phyloP scores from a whole-genome alignment of 2,797 vertebrate species.

The Lagocephalus sceleratus region DNA sequence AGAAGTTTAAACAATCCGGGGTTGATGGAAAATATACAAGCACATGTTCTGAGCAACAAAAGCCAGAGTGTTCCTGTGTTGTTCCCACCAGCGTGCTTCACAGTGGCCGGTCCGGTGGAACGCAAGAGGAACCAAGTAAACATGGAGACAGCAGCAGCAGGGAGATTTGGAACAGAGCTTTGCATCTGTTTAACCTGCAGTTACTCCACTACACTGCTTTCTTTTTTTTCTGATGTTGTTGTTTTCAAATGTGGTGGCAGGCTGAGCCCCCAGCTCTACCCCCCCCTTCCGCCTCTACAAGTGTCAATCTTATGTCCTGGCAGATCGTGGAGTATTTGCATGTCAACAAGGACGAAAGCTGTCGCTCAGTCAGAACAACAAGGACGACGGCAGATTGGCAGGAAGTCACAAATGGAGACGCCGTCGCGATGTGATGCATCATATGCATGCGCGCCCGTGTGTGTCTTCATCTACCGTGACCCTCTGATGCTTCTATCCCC shows the following conservation, averaged over 20 bases:
- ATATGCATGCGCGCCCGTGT: no score
- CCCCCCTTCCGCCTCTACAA: constrained; percentile 1
- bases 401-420: constrained; percentile 46
- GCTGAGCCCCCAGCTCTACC: constrained; percentile 7
- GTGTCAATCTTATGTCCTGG: constrained; percentile 43
- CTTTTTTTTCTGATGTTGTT: no score
- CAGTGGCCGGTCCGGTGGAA: constrained; percentile 7
- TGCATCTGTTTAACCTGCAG: constrained; percentile 51
- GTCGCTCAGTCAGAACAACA: constrained; percentile 32
- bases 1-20: constrained; percentile 19
- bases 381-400: constrained; percentile 18
- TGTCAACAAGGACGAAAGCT: constrained; percentile 48
- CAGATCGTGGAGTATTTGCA: constrained; percentile 24
- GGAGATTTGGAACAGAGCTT: constrained; percentile 51
- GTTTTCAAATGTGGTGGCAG: constrained; percentile 40
- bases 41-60: constrained; percentile 1
- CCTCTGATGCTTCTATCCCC: constrained; percentile 16
- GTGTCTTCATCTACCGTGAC: no score
- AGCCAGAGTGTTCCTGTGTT: constrained; percentile 7
- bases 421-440: no score
- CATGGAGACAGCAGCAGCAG: constrained; percentile 34
- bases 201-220: constrained; percentile 31
- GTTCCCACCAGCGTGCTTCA: not conserved
- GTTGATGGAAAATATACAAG: not conserved
- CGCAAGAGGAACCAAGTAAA: constrained; percentile 40